These are phyloP conservation scores for Muntiacus reevesi DNA, from an alignment of 2,113 vertebrate species.

Conservation along the genomic window DNA sequence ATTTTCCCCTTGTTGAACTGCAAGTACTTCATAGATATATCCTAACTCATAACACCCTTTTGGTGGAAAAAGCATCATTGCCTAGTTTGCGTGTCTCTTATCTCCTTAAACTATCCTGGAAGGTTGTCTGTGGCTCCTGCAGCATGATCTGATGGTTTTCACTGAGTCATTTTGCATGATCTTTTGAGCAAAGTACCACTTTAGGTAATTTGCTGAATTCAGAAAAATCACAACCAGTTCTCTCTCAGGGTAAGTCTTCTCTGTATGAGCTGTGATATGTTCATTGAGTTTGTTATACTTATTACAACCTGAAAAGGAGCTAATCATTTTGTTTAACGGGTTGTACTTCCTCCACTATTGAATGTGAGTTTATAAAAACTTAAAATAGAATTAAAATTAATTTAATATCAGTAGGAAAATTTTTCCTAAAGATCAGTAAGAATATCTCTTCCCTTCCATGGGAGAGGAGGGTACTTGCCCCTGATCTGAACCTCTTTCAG, in stretches of 20 bases:
- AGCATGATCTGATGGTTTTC: neutral
- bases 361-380: neutral
- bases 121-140: neutral
- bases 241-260: neutral
- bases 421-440: neutral
- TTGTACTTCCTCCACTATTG: neutral
- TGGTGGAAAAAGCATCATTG: neutral
- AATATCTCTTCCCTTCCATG: neutral
- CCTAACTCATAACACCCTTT: neutral
- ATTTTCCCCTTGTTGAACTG: neutral
- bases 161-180: neutral
- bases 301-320: neutral
- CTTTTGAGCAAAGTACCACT: neutral
- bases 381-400: constrained; percentile 4
- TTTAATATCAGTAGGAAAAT: neutral
- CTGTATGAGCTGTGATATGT: too few species aligned
- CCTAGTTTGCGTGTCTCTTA: neutral
- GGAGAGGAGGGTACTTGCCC: neutral
- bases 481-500: neutral
- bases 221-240: neutral
- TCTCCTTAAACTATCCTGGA: neutral
- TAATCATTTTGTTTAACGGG: neutral
- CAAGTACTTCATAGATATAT: neutral
- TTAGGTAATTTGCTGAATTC: neutral
- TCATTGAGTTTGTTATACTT: neutral